Base-by-base conservation (phyloP, 2,113 vertebrate species). In the Hystrix brachyura region DNA sequence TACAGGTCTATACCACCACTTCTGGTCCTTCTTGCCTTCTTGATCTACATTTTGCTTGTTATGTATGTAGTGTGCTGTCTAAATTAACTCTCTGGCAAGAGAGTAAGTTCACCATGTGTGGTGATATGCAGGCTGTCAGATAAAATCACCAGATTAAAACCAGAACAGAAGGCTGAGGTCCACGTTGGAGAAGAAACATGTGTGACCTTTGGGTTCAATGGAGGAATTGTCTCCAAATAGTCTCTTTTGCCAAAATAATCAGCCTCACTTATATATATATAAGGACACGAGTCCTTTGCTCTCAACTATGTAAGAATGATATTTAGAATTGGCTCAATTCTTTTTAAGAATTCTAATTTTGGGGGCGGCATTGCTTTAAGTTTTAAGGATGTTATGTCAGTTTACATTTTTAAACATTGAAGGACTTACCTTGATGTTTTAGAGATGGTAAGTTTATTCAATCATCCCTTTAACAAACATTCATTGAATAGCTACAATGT, bases 111-210 rank as follows among this genome's bases (percentile, higher is more conserved):
- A 67, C 93, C 72, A 8, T 57, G 91, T 71, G 46, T 46, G 72
- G 60, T 87, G 81, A 96, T 60, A 67, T 55, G 55, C 53, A 65
- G 53, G 64, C 79, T 96, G 60, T 97, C 83, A 87, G 97, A 97
- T 95, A 85, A 93, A 64, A 94, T 93, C 90, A 94, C 64, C 57
- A 93, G 87, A 97, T 74, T 94, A 57, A 97, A 98, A 93, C 67
- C 90, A 94, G 95, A 90, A 18, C 57, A 46, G 53, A 43, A 13
- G 57, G 85, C 80, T 95, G 91, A 91, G 27, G 34, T 96, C 84
- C 74, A 92, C 89, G 38, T 25, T 85, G 72, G 74, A 94, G 23
- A 94, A 93, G 38, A 62, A 95, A 57, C 62, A 71, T 84, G 53
- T 80, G 71, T 96, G 76, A 96, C 84, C 87, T 87, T 76, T 89